phyloP scores from a whole-genome alignment of 1,140 invertebrate species.

The Polypedilum pembai region DNA sequence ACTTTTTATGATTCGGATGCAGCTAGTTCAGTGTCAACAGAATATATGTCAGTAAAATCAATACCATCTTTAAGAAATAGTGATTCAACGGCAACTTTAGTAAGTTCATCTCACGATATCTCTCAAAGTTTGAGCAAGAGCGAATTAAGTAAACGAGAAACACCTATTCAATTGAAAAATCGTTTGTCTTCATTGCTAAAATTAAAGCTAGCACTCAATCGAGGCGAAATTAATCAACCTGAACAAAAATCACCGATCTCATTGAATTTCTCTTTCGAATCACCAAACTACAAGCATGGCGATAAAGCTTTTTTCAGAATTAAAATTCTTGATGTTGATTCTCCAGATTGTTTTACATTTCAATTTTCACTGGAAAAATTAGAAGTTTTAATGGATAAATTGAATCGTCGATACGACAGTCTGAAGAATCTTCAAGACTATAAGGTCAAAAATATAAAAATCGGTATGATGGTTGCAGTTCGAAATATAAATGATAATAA shows the following conservation, averaged over 20 bases:
- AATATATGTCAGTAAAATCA: too few relatives aligned
- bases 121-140: neutral
- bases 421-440: neutral
- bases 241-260: neutral
- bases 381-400: neutral
- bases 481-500: neutral
- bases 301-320: neutral
- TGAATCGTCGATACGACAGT: neutral
- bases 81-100: too few relatives aligned
- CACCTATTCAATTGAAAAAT: too few relatives aligned
- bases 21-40: too few relatives aligned
- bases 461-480: neutral
- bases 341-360: neutral
- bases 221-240: neutral
- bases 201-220: neutral
- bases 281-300: neutral
- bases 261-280: neutral
- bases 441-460: neutral
- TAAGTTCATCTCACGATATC: too few relatives aligned
- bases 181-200: neutral
- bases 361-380: neutral
- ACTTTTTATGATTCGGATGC: too few relatives aligned
- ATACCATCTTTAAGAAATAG: too few relatives aligned
- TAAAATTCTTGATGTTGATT: neutral
- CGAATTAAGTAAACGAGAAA: neutral